Conservation (phyloP, 2,888 invertebrate genomes). For the Drosophila macrospina region DNA sequence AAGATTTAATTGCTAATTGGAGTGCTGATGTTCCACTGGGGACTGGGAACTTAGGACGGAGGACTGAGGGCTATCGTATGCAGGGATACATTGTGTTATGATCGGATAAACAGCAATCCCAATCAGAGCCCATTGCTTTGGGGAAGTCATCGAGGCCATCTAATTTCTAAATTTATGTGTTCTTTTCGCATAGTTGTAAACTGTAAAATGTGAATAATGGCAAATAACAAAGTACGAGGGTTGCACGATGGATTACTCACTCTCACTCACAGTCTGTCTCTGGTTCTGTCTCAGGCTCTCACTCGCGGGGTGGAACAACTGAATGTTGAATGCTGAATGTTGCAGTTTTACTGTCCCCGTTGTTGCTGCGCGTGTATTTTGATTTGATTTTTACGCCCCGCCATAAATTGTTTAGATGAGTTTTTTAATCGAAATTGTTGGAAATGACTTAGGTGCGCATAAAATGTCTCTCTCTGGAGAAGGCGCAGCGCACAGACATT, state of each 20-base stretch:
- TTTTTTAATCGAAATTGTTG: slow-evolving; percentile 83
- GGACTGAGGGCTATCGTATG: background rate
- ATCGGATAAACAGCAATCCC: slow-evolving; percentile 1
- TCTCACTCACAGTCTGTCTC: no score
- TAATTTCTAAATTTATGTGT: slow-evolving; percentile 82
- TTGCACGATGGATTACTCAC: slow-evolving; percentile 31
- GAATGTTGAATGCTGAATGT: slow-evolving; percentile 70
- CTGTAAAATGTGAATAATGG: slow-evolving; percentile 78
- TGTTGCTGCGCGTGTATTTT: slow-evolving; percentile 71
- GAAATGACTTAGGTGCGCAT: slow-evolving; percentile 81
- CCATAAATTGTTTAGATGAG: slow-evolving; percentile 85
- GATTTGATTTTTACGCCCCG: slow-evolving; percentile 83
- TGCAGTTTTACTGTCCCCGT: slow-evolving; percentile 78
- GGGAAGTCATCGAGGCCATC: slow-evolving; percentile 17
- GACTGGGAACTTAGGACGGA: background rate
- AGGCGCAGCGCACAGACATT: slow-evolving; percentile 49
- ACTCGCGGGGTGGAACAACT: background rate
- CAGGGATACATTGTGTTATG: slow-evolving; percentile 2
- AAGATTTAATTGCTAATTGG: background rate
- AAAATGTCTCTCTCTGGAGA: slow-evolving; percentile 75
- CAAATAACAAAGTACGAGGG: slow-evolving; percentile 36
- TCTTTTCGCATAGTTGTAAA: slow-evolving; percentile 83
- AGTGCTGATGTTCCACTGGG: slow-evolving; percentile 6
- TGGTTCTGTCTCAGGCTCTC: no score
- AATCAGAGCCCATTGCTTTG: slow-evolving; percentile 1